These are phyloP conservation scores for Thymelicus lineola DNA, from an alignment of 2,888 invertebrate species.

Conservation along the genomic window DNA sequence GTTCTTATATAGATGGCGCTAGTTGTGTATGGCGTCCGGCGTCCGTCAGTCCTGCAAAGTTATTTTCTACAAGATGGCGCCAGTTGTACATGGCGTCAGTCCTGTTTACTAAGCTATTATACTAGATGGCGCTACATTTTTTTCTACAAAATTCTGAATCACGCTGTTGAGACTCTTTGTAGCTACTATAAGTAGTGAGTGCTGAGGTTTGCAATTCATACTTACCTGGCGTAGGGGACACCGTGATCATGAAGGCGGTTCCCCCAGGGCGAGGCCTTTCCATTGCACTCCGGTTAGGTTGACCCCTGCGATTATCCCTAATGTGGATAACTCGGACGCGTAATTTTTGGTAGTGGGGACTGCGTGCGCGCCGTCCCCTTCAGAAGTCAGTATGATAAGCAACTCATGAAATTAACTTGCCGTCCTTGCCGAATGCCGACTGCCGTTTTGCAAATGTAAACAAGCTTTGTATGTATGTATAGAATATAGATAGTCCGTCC, in stretches of 20 bases:
- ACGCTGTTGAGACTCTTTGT: neutral
- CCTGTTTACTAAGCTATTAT: no score
- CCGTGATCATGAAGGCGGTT: no score
- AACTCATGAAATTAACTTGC: no score
- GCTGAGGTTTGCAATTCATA: neutral
- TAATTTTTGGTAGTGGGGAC: neutral
- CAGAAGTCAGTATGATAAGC: no score
- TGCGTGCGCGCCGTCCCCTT: neutral
- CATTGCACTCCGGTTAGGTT: neutral
- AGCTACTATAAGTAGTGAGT: neutral
- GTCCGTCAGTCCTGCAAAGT: no score
- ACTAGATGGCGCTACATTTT: slow-evolving; percentile 1
- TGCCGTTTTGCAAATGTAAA: no score
- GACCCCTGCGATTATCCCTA: neutral
- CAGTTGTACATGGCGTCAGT: neutral
- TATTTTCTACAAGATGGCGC: no score
- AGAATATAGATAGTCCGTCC: no score
- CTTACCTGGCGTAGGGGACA: no score
- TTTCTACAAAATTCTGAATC: slow-evolving; percentile 1
- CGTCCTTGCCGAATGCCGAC: no score
- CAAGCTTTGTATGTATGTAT: no score
- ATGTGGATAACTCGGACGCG: no score
- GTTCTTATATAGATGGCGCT: neutral
- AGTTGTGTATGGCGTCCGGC: neutral
- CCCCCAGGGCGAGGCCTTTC: slow-evolving; percentile 13